Base-by-base conservation (phyloP, 1,140 invertebrate species). In the Pseudomyrmex dendroicus region DNA sequence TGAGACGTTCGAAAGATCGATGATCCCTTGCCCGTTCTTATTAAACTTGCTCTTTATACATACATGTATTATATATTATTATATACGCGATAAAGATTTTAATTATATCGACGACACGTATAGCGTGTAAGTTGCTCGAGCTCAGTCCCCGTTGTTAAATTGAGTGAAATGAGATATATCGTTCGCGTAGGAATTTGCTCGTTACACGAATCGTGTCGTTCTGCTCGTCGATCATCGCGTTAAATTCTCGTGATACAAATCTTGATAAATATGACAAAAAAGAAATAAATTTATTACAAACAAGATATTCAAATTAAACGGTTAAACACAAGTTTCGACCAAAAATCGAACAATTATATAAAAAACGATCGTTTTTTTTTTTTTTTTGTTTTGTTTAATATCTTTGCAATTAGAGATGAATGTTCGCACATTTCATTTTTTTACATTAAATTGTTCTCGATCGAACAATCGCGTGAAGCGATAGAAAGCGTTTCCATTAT, bases 1-100 rank as follows among this genome's bases (percentile, higher is more conserved):
- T 35, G 61, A 70, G 83, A 88, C 77, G 82, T 82, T 88, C 82
- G 86, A 56, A 88, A 87, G 72, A 87, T 88, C 66, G 83, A 73
- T 63, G 73, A 66, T 78, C 50, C 35, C 15, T 72, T 84, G 86
- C 80, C 59, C 72, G 57, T 56, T 84, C 80, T 84, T 84, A 72
- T 59, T 87, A 87, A 67, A 85, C n/a, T 54, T 56, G 82, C 74
- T 87, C 87, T 87, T 82, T 85, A 77, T 50, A 61, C 62, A 77
- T 48, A 87, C 67, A 82, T 48, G 25, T 73, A 54, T 61, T 73
- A 66, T 82, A 73, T 82, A 82, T 78, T 35, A 35, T 35, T 35
- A 57, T 50, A 86, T 83, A 85, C 70, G 56, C 73, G 74, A 74
- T n/a, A 76, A 44, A 64, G 50, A 56, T 84, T 67, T 35, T 72